Evolutionary conservation across 1,140 invertebrate species (phyloP), one percentile per base, ranked within the genome.

Genomic region (Drosophila biarmipes): DNA sequence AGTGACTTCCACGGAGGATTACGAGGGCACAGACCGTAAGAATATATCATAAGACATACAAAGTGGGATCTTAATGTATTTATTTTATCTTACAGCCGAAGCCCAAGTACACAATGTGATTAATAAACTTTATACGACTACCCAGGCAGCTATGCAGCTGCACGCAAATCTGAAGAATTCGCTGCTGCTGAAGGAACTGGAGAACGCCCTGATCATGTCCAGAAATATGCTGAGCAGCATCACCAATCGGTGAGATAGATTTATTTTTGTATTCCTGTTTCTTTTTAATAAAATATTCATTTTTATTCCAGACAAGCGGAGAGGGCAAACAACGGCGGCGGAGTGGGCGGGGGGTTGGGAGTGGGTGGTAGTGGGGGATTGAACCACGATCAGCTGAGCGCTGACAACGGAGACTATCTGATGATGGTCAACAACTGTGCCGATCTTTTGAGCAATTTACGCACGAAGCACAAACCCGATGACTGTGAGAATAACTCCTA

Each of bases 191-290:
- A 92, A 93, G 73, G 92, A 92, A 68, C 78, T 94, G 52, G 92
- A 93, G 80, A 92, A 92, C 73, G 93, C 93, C 40, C 91, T 93
- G 52, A 92, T 92, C 24, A 91, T 92, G 84, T 93, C 93, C 15
- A 92, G 92, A 55, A 93, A 92, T 52, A 92, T 93, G 78, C 80
- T 94, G 4, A 91, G 84, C 69, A 92, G 89, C 66, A 91, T 92
- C 34, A 79, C 91, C 45, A 81, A 91, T 75, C 73, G 91, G 91
- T 92, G 75, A 42, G 27, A 3, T 35, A 21, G 7, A n/a, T 52
- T n/a, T 6, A 5, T 35, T n/a, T 15, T n/a, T 15, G 12, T 2
- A 7, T n/a, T n/a, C 6, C n/a, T n/a, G 19, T 17, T 21, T 10
- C 19, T 21, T 19, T n/a, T 40, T 7, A 12, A 37, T 21, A 1